Evolutionary conservation across 2,113 vertebrate species (phyloP).

Genomic region (Prionailurus bengalensis): DNA sequence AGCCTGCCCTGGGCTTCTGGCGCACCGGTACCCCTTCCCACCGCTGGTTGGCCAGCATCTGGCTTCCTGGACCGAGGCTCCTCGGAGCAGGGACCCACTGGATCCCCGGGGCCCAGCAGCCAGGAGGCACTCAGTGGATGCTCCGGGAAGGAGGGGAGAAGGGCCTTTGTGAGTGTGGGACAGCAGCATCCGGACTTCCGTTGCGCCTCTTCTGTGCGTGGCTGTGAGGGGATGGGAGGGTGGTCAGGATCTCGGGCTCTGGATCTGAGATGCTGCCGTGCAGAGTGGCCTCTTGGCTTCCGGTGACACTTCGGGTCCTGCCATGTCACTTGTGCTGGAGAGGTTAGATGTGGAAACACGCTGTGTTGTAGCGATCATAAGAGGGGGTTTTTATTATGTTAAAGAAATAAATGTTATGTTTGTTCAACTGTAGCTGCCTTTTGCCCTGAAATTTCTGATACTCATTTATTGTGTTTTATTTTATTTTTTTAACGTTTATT

Average conservation of each 20-base stretch:
- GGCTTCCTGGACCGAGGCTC: background rate
- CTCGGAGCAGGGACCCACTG: background rate
- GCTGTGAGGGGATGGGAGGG: accelerated
- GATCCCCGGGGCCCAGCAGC: background rate
- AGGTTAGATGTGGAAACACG: background rate
- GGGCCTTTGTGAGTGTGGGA: background rate
- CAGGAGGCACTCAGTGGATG: accelerated
- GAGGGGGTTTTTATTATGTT: background rate
- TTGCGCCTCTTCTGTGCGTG: background rate
- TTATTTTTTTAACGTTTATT: too few relatives aligned
- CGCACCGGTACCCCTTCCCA: background rate
- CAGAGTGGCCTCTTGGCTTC: accelerated
- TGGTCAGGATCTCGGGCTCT: too few relatives aligned
- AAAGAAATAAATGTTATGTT: background rate
- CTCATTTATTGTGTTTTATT: background rate
- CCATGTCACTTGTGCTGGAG: background rate
- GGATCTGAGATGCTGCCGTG: background rate
- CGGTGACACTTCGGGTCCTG: accelerated
- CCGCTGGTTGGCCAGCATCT: background rate
- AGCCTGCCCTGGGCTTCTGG: background rate
- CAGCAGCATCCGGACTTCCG: background rate
- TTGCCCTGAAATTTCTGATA: background rate
- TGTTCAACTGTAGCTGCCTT: background rate
- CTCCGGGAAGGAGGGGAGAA: background rate
- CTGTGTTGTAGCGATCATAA: background rate